Percentiles rank a stretch among this genome's conserved stretches.
Evolutionary conservation across 2,113 vertebrate genomes (phyloP).

Genomic region (Salvelinus sp.): DNA sequence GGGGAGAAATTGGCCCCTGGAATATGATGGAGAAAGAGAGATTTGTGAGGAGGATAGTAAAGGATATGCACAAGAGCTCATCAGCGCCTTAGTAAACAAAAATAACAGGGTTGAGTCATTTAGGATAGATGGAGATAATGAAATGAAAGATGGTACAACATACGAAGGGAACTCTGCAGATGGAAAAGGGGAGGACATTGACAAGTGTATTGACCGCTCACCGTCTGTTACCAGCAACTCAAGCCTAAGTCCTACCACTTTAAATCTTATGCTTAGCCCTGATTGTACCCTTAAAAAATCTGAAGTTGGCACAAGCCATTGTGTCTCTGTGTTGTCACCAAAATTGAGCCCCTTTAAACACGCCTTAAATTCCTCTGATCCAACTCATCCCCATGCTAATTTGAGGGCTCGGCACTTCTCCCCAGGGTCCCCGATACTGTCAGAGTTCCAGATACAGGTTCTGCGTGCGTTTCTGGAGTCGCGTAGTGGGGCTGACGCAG

Average conservation of each 20-base stretch:
- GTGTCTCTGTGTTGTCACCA: slow-evolving; percentile 53
- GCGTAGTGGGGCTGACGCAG: slow-evolving; percentile 70
- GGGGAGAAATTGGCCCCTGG: background rate
- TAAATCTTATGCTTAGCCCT: slow-evolving; percentile 68
- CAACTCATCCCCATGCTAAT: slow-evolving; percentile 44
- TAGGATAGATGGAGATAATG: slow-evolving; percentile 34
- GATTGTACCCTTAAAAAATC: slow-evolving; percentile 69
- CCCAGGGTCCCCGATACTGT: slow-evolving; percentile 62
- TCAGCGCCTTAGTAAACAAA: slow-evolving; percentile 41
- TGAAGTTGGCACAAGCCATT: slow-evolving; percentile 56
- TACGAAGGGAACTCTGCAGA: slow-evolving; percentile 54
- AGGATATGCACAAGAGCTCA: slow-evolving; percentile 31
- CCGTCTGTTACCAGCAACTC: slow-evolving; percentile 62
- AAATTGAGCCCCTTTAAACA: slow-evolving; percentile 56
- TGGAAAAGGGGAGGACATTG: slow-evolving; percentile 23
- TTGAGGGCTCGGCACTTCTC: slow-evolving; percentile 31
- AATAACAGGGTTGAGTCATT: slow-evolving; percentile 35
- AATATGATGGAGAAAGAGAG: slow-evolving; percentile 26
- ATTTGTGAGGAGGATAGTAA: slow-evolving; percentile 32
- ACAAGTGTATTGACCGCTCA: slow-evolving; percentile 40
- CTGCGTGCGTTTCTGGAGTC: slow-evolving; percentile 79
- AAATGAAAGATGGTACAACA: slow-evolving; percentile 45
- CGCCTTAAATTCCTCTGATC: slow-evolving; percentile 62
- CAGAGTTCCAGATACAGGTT: slow-evolving; percentile 78
- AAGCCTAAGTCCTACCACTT: slow-evolving; percentile 61